phyloP scores from a whole-genome alignment of 2,113 vertebrate species.

The Brachyhypopomus gauderio region DNA sequence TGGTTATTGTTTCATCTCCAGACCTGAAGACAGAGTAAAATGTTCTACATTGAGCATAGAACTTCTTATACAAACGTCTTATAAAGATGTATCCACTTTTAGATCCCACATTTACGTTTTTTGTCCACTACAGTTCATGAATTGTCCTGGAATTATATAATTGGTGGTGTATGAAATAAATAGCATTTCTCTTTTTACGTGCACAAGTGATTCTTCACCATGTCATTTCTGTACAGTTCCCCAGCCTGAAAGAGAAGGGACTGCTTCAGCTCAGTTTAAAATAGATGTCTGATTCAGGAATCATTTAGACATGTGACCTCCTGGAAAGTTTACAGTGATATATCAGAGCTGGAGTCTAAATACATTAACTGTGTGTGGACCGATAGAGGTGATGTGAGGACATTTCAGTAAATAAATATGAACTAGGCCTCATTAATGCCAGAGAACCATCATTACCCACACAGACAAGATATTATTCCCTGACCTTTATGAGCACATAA shows the following conservation, averaged over 20 bases:
- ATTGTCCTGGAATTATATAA: neutral
- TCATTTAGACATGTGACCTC: constrained; percentile 39
- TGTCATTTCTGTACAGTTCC: neutral
- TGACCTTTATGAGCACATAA: constrained; percentile 32
- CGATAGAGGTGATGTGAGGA: constrained; percentile 18
- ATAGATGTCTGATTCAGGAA: constrained; percentile 29
- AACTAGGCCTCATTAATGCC: constrained; percentile 34
- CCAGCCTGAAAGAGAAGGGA: constrained; percentile 18
- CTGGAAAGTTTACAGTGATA: constrained; percentile 36
- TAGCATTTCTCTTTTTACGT: neutral
- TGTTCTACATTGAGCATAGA: too few species aligned
- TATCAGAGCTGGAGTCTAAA: constrained; percentile 41
- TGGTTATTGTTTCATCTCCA: neutral
- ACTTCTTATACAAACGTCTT: neutral
- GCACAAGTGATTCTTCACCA: neutral
- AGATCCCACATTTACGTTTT: neutral
- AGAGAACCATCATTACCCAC: constrained; percentile 39
- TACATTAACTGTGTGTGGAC: constrained; percentile 21
- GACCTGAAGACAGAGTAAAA: too few species aligned
- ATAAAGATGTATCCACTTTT: neutral
- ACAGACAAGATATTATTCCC: constrained; percentile 42
- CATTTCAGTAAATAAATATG: constrained; percentile 51
- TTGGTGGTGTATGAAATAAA: neutral
- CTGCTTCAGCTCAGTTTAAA: constrained; percentile 11
- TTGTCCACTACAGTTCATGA: neutral